phyloP scores from a whole-genome alignment of 2,113 vertebrate species.

The Cephalopholis sonnerati region DNA sequence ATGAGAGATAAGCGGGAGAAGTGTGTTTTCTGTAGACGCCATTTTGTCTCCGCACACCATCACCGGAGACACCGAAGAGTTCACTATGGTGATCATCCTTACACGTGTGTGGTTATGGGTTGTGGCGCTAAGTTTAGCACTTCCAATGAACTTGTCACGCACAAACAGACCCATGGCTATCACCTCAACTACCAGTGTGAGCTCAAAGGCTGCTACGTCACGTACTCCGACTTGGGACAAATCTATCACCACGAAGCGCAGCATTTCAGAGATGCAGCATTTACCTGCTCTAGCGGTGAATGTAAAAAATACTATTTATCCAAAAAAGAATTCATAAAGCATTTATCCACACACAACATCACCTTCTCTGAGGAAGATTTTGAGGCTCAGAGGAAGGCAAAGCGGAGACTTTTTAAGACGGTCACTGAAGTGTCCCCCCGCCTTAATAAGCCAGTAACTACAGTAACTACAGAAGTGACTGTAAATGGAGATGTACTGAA shows the following conservation, averaged over 20 bases:
- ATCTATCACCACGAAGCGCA: constrained; percentile 98
- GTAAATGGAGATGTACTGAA: constrained; percentile 51
- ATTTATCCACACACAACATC: constrained; percentile 90
- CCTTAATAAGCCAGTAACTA: constrained; percentile 15
- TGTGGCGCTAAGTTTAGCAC: constrained; percentile 91
- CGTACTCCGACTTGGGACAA: constrained; percentile 94
- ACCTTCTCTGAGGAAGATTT: constrained; percentile 87
- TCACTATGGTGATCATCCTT: constrained; percentile 91
- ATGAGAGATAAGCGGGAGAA: constrained; percentile 96
- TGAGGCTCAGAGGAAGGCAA: constrained; percentile 80
- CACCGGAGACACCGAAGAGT: constrained; percentile 90
- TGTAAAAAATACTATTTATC: constrained; percentile 97
- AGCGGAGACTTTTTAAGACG: constrained; percentile 70
- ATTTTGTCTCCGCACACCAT: constrained; percentile 94
- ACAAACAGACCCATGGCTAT: constrained; percentile 93
- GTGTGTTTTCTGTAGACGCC: constrained; percentile 93
- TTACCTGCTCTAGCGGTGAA: constrained; percentile 89
- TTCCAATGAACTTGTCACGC: constrained; percentile 91
- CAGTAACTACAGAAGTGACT: constrained; percentile 9
- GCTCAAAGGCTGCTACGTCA: constrained; percentile 92
- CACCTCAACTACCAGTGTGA: constrained; percentile 94
- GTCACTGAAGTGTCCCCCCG: constrained; percentile 30
- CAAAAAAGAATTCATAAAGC: constrained; percentile 92
- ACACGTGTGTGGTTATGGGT: constrained; percentile 91
- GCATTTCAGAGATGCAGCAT: constrained; percentile 96